These are phyloP conservation scores for Axinella damicornis DNA, from an alignment of 37 sponge, comb jelly and placozoan genomes.

Conservation along the genomic window DNA sequence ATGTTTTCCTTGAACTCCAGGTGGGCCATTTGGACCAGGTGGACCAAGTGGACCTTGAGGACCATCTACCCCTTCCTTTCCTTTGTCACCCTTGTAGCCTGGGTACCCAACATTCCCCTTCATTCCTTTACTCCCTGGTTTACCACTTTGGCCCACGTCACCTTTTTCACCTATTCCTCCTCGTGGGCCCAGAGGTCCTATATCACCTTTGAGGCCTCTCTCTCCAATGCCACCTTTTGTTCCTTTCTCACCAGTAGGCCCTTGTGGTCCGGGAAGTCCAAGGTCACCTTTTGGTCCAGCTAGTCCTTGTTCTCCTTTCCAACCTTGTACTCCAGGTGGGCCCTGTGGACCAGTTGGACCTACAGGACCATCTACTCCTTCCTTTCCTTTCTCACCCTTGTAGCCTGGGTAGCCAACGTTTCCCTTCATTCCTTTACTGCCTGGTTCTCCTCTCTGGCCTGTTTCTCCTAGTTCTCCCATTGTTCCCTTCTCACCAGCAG, in stretches of 20 bases:
- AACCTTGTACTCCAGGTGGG: too few relatives aligned
- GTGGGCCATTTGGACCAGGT: too few relatives aligned
- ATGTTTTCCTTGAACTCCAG: too few relatives aligned
- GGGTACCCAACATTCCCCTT: not conserved
- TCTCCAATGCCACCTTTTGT: not conserved
- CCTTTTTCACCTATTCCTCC: not conserved
- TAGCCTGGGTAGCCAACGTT: too few relatives aligned
- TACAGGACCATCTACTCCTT: not conserved
- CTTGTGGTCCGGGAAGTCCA: not conserved
- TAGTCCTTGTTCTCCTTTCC: not conserved
- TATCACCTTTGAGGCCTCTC: not conserved
- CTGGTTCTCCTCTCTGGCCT: not conserved
- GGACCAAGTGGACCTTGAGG: too few relatives aligned
- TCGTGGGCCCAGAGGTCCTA: not conserved
- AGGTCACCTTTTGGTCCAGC: not conserved
- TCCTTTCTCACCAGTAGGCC: too few relatives aligned
- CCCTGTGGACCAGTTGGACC: too few relatives aligned
- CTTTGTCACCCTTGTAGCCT: not conserved
- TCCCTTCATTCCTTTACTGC: not conserved
- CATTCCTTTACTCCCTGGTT: not conserved
- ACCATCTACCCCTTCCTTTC: too few relatives aligned
- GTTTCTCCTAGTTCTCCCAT: not conserved
- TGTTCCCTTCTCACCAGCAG: not conserved
- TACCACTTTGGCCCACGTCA: not conserved
- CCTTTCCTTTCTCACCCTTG: not conserved